Evolutionary conservation across 1,140 invertebrate genomes (phyloP), one percentile per base, ranked within the genome.

Genomic region (Saxidomus purpurata): DNA sequence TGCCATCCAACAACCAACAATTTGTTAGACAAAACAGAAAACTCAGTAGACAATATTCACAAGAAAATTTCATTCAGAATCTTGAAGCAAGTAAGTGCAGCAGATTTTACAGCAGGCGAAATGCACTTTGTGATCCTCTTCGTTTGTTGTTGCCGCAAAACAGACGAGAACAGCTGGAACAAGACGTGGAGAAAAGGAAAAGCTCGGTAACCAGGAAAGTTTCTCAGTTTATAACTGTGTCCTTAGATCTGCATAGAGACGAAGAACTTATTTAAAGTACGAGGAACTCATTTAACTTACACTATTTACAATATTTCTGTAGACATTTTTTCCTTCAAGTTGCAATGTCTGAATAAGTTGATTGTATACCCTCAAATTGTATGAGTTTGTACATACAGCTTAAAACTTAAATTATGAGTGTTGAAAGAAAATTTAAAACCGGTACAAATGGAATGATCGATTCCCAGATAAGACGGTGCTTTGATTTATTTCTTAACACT

Each of bases 61-160:
- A 31, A 47, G 25, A 31, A 49, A 40, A 49, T 13, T 77, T 36
- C 17, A 47, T 86, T 59, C 25, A 43, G 4, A 80, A 90, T 63
- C 61, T 28, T 19, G 89, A 87, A 47, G 89, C 84, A 22, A 43
- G 36, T 17, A 83, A 74, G n/a, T 90, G 89, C 55, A 63, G 83
- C 25, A 69, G 90, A 6, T 80, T 89, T 43, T 47, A 67, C 69
- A 43, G 40, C 40, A n/a, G 90, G 4, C 34, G 90, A 36, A 90
- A 90, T 31, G 90, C 90, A 6, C 49, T 90, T 0, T 87, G 85
- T 49, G 85, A 90, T 43, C 90, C 90, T n/a, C 79, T 88, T 34
- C 55, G 71, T 22, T 19, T 90, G 22, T 55, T 87, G 8, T 71
- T 90, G 38, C 79, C 90, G 17, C 90, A 90, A 43, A 17, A 69